These are phyloP conservation scores for Latrodectus geometricus DNA, from an alignment of 1,140 invertebrate genomes.

Conservation along the genomic window DNA sequence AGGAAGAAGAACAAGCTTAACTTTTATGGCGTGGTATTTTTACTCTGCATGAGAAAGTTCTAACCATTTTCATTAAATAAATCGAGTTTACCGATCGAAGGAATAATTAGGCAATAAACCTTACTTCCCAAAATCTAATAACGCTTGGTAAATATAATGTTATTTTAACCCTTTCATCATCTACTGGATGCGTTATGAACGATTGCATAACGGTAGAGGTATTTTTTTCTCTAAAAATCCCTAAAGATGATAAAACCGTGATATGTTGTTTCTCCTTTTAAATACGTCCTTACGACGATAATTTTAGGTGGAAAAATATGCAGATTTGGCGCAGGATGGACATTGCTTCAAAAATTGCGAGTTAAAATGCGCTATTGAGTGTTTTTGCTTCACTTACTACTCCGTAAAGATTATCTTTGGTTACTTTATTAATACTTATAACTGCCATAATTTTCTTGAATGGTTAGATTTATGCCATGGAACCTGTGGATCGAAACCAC, in stretches of 20 bases:
- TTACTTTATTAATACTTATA: too few species aligned
- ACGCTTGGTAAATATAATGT: constrained; percentile 31
- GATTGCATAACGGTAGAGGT: background rate
- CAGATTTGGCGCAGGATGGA: too few species aligned
- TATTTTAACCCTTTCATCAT: constrained; percentile 23
- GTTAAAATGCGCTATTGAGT: too few species aligned
- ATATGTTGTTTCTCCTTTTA: background rate
- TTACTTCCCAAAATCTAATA: constrained; percentile 33
- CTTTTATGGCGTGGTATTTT: constrained; percentile 20
- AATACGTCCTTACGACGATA: background rate
- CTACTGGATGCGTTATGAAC: too few species aligned
- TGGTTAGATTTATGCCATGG: too few species aligned
- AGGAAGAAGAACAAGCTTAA: constrained; percentile 16
- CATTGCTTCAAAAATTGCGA: too few species aligned
- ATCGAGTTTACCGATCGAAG: constrained; percentile 16
- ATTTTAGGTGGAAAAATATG: background rate
- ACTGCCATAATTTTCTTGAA: too few species aligned
- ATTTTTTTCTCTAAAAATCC: background rate
- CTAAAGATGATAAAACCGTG: constrained; percentile 15
- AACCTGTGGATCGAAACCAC: too few species aligned
- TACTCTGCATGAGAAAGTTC: constrained; percentile 11
- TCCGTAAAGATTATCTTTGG: too few species aligned
- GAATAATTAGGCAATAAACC: constrained; percentile 48
- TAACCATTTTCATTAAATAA: constrained; percentile 24
- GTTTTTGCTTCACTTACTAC: too few species aligned